Evolutionary conservation across 1,140 invertebrate genomes (phyloP), one percentile per base, ranked within the genome.

Genomic region (Drosophila setifemur): DNA sequence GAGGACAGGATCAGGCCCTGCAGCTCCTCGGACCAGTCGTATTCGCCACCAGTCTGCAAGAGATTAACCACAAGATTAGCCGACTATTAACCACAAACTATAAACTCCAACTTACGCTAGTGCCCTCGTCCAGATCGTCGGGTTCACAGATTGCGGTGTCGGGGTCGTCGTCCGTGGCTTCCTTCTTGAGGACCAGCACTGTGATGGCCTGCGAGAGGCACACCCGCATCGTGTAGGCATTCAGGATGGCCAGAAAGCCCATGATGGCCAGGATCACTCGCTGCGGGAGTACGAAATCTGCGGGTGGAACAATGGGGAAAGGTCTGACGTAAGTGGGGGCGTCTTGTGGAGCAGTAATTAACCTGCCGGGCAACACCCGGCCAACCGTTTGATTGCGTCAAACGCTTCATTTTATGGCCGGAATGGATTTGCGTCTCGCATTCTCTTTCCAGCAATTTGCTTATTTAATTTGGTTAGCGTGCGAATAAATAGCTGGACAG

Each of bases 131-230:
- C 45, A 90, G 39, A 43, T 71, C 60, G 40, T 90, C 88, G 7
- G 88, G 26, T 0, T 42, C 28, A 60, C 88, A 90, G 1, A 87
- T 75, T 4, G 81, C 88, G 14, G 49, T 31, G 0, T 47, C 53
- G 4, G 45, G 29, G 0, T 18, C 43, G 4, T 58, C 50, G 1
- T 64, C 64, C 35, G 87, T 63, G 3, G 25, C 18, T 26, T 91
- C 90, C 33, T 48, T 74, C 19, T 88, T 89, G 0, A 88, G 4
- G 1, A 94, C 95, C 95, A 98, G 97, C 78, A 96, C 95, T 8
- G 97, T 97, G 70, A 98, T 97, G 3, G 97, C 96, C 19, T 98
- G 94, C 68, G 96, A 97, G 3, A 98, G 92, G 73, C 95, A 96
- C 1, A 97, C 95, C 19, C 97, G 92, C 95, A 98, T 96, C 7